A percentile compares a stretch with the other conserved stretches of the same genome.
phyloP scores from a whole-genome alignment of 1,140 invertebrate genomes.

The Idris sp. region DNA sequence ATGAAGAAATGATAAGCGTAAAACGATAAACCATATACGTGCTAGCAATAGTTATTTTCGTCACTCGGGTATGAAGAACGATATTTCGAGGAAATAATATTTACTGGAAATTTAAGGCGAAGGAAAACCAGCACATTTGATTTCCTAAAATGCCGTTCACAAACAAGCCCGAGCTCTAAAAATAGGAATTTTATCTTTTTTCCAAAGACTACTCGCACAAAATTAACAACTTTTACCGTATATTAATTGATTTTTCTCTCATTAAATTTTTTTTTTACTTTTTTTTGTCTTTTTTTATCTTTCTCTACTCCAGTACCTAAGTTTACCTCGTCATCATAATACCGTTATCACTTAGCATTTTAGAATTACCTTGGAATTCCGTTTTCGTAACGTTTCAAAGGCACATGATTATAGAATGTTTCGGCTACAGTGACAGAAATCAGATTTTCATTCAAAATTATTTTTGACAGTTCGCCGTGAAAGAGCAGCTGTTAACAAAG shows the following conservation, averaged over 20 bases:
- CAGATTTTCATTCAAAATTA: too few species aligned
- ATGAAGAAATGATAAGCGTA: constrained; percentile 52
- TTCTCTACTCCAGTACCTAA: constrained; percentile 11
- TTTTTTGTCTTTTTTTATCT: constrained; percentile 10
- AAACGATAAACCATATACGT: constrained; percentile 47
- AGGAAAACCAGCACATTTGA: too few species aligned
- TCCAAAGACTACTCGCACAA: constrained; percentile 40
- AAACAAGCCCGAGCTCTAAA: too few species aligned
- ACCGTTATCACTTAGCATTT: constrained; percentile 62
- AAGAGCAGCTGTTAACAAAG: constrained; percentile 28
- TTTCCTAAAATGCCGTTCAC: too few species aligned
- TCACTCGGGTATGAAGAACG: too few species aligned
- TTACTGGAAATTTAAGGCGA: too few species aligned
- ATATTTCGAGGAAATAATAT: too few species aligned
- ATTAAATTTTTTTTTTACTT: constrained; percentile 38
- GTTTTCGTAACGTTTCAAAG: constrained; percentile 66
- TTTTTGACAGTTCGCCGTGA: constrained; percentile 18
- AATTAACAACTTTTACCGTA: constrained; percentile 36
- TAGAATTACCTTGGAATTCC: constrained; percentile 61
- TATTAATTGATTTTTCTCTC: constrained; percentile 27
- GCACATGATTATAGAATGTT: constrained; percentile 64
- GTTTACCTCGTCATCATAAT: constrained; percentile 40
- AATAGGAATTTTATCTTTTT: constrained; percentile 21
- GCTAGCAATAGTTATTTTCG: too few species aligned
- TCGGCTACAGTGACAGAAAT: constrained; percentile 34